phyloP scores from a whole-genome alignment of 2,113 vertebrate genomes.

The Emydocephalus ijimae region DNA sequence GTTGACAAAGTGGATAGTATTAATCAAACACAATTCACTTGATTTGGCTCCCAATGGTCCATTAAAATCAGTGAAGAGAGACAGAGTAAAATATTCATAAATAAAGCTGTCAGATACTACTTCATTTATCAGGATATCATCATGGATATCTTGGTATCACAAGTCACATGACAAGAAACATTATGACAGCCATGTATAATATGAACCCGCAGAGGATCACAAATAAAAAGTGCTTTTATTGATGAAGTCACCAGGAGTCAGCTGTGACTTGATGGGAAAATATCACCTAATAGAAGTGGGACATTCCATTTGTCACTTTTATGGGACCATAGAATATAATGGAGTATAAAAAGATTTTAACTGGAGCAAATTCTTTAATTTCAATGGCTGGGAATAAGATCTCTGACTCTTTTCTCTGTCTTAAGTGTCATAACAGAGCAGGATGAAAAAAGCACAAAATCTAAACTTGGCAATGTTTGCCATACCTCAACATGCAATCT shows the following conservation, averaged over 20 bases:
- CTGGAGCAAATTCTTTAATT: not conserved
- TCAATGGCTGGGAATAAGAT: not conserved
- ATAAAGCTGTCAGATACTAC: not conserved
- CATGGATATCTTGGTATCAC: not conserved
- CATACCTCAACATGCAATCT: not conserved
- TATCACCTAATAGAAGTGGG: not conserved
- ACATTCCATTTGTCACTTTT: not conserved
- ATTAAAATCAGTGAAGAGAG: conserved; percentile 4
- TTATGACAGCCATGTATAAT: not conserved
- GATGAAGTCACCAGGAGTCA: not conserved
- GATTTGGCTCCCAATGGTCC: not conserved
- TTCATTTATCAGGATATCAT: not conserved
- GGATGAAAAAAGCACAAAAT: not conserved
- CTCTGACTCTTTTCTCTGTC: not conserved
- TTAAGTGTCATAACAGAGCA: not conserved
- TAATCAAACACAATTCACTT: not conserved
- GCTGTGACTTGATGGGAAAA: not conserved
- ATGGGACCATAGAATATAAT: not conserved
- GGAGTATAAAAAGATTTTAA: not conserved
- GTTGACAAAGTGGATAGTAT: conserved; percentile 1
- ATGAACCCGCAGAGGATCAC: not conserved
- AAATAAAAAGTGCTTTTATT: not conserved
- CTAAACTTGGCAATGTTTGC: not conserved
- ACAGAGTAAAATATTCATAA: not conserved
- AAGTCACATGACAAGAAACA: not conserved